Conservation (phyloP, 2,888 invertebrate genomes). For the Drosophila nigricruria region DNA sequence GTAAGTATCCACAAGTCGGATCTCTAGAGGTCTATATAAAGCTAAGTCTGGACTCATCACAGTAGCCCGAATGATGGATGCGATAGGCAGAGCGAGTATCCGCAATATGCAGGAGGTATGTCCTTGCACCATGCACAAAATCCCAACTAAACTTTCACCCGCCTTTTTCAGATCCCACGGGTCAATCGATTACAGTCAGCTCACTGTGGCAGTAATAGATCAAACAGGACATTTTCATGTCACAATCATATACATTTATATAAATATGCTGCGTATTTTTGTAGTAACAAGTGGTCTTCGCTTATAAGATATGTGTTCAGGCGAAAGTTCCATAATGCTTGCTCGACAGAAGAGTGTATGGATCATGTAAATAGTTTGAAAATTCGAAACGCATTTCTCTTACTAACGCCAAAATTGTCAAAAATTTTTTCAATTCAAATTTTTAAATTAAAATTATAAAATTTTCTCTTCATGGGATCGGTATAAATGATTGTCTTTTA, state of each 20-base stretch:
- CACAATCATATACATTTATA: too few species aligned
- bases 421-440: neutral
- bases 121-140: neutral
- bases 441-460: neutral
- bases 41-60: neutral
- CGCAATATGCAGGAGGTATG: neutral
- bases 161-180: neutral
- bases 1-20: slow-evolving; percentile 19
- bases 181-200: neutral
- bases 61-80: neutral
- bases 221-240: neutral
- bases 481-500: neutral
- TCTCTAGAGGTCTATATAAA: too few species aligned
- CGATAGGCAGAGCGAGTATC: neutral
- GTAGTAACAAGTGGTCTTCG: slow-evolving; percentile 9
- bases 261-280: slow-evolving; percentile 2
- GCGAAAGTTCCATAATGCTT: neutral
- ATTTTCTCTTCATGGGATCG: neutral
- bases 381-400: neutral
- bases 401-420: slow-evolving; percentile 8
- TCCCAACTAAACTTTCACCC: too few species aligned
- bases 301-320: neutral
- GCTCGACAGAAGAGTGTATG: neutral
- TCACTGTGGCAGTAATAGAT: slow-evolving; percentile 1
- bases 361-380: slow-evolving; percentile 1